These are phyloP conservation scores for Gorsachius magnificus DNA, from an alignment of 2,797 vertebrate genomes.

Conservation along the genomic window DNA sequence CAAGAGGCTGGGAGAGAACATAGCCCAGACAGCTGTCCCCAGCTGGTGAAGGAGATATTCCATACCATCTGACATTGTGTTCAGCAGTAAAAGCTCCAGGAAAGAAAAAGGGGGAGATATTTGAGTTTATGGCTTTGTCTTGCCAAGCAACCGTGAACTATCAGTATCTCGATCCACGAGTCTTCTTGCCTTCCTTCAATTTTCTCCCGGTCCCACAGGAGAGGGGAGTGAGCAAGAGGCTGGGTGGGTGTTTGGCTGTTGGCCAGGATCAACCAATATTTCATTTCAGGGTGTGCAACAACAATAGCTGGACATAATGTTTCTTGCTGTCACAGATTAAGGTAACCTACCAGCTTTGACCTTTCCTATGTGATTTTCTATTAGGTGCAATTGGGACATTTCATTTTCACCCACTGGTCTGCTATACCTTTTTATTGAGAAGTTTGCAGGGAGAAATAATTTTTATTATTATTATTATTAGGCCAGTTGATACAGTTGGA, in stretches of 20 bases:
- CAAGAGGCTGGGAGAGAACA: not conserved
- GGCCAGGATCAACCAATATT: not conserved
- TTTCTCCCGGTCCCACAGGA: not conserved
- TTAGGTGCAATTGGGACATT: not conserved
- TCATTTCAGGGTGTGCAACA: not conserved
- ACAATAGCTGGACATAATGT: not conserved
- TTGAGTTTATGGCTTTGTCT: not conserved
- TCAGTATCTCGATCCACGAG: not conserved
- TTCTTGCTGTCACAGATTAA: not conserved
- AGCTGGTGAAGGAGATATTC: not conserved
- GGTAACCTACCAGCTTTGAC: not conserved
- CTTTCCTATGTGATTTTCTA: not conserved
- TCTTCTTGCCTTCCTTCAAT: not conserved
- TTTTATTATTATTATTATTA: not conserved
- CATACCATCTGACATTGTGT: not conserved
- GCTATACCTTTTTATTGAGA: not conserved
- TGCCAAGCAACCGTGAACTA: not conserved
- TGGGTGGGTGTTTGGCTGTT: not conserved
- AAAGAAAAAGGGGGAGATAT: not conserved
- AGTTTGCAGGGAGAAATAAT: not conserved
- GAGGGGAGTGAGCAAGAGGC: not conserved
- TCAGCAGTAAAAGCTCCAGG: not conserved
- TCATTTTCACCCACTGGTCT: not conserved
- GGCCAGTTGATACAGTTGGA: too few relatives aligned
- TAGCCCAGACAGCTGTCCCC: not conserved